These are phyloP conservation scores for Solea solea DNA, from an alignment of 2,113 vertebrate species.

Conservation along the genomic window DNA sequence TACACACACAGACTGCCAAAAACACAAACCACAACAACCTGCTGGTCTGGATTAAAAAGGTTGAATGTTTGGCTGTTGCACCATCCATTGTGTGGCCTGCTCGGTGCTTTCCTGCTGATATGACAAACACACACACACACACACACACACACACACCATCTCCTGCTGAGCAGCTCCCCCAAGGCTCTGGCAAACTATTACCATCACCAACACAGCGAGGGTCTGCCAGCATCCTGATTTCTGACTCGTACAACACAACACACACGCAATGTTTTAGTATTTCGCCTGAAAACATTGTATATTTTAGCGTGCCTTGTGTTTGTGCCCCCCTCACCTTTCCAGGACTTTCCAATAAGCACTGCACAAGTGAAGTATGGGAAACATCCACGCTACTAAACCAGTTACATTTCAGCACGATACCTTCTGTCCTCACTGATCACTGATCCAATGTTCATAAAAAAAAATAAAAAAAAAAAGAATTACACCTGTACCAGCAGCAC, in stretches of 20 bases:
- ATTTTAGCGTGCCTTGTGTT: slow-evolving; percentile 7
- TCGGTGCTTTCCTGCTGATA: slow-evolving; percentile 65
- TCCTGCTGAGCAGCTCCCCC: slow-evolving; percentile 67
- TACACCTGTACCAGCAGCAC: too few relatives aligned
- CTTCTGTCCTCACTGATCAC: too few relatives aligned
- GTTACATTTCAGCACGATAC: too few relatives aligned
- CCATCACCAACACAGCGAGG: slow-evolving; percentile 70
- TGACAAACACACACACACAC: slow-evolving; percentile 3
- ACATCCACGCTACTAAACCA: slow-evolving; percentile 14
- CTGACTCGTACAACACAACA: slow-evolving; percentile 52
- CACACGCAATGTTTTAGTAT: slow-evolving; percentile 35
- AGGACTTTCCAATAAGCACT: slow-evolving; percentile 36
- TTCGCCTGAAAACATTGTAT: slow-evolving; percentile 39
- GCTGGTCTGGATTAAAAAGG: slow-evolving; percentile 73
- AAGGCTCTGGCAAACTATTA: slow-evolving; percentile 74
- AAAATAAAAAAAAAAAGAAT: too few relatives aligned
- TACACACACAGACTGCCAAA: slow-evolving; percentile 33
- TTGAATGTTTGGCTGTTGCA: slow-evolving; percentile 76
- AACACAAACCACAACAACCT: slow-evolving; percentile 64
- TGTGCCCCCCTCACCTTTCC: slow-evolving; percentile 31
- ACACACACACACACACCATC: slow-evolving; percentile 16
- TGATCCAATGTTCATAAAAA: too few relatives aligned
- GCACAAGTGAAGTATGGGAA: slow-evolving; percentile 37
- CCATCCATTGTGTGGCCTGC: slow-evolving; percentile 59
- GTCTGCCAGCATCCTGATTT: slow-evolving; percentile 66